A percentile compares a stretch with the other conserved stretches of the same genome.
These are phyloP conservation scores for Tipula vernalis DNA, from an alignment of 2,888 invertebrate genomes.

Conservation along the genomic window DNA sequence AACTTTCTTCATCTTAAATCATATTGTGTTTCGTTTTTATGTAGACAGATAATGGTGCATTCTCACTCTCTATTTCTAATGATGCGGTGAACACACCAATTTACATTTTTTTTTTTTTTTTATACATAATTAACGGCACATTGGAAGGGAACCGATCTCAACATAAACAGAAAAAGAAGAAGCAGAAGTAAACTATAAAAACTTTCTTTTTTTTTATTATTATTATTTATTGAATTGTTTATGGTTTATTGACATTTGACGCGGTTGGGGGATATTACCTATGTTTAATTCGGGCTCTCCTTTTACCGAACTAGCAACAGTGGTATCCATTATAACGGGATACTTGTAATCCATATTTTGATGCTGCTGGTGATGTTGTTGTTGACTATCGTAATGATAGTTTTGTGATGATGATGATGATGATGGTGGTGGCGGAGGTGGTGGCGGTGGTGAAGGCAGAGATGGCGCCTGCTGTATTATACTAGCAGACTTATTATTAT, in stretches of 20 bases:
- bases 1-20: constrained; percentile 8
- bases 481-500: neutral
- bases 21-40: neutral
- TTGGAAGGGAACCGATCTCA: neutral
- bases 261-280: constrained; percentile 23
- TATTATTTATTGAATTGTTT: neutral
- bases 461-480: neutral
- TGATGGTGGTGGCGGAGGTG: neutral
- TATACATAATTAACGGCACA: neutral
- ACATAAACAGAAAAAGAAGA: neutral
- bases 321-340: constrained; percentile 35
- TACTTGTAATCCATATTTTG: constrained; percentile 23
- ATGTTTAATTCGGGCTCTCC: constrained; percentile 36
- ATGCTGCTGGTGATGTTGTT: constrained; percentile 13
- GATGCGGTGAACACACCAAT: neutral
- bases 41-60: neutral
- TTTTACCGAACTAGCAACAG: constrained; percentile 31
- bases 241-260: neutral
- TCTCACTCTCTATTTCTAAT: constrained; percentile 4
- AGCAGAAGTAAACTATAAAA: neutral
- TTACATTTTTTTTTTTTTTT: neutral
- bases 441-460: neutral
- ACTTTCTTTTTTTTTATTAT: constrained; percentile 5
- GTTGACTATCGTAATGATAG: constrained; percentile 11
- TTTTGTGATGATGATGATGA: neutral